Evolutionary conservation across 2,888 invertebrate species (phyloP).

Genomic region (Urechis unicinctus): DNA sequence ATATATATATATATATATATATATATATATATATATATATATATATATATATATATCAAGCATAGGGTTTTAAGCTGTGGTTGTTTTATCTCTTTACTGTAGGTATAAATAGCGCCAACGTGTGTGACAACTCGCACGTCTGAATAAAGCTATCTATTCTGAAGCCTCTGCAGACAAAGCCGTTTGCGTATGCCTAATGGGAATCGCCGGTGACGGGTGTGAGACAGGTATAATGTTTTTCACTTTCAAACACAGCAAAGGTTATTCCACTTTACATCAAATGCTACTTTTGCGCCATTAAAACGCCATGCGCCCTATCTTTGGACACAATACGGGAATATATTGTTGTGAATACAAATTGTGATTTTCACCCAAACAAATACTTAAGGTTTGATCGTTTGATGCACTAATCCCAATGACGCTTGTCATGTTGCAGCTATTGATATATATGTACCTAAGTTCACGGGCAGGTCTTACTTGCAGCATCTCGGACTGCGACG

Average conservation of each 20-base stretch:
- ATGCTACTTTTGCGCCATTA: too few species aligned
- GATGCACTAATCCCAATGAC: too few species aligned
- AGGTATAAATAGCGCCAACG: conserved; percentile 77
- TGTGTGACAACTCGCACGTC: conserved; percentile 77
- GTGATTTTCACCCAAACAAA: not conserved
- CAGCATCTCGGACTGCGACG: conserved; percentile 79
- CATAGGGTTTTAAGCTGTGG: too few species aligned
- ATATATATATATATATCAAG: too few species aligned
- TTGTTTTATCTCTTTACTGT: conserved; percentile 23
- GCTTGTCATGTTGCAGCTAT: conserved; percentile 14
- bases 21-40: too few species aligned
- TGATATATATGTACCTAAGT: conserved; percentile 66
- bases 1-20: too few species aligned
- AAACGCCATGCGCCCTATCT: too few species aligned
- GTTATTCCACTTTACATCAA: too few species aligned
- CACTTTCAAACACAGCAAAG: too few species aligned
- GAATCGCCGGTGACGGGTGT: conserved; percentile 85
- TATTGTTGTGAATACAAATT: not conserved
- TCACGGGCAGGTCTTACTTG: conserved; percentile 89
- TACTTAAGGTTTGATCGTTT: not conserved
- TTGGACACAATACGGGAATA: too few species aligned
- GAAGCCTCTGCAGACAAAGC: conserved; percentile 52
- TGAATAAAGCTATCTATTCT: conserved; percentile 84
- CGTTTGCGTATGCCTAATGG: conserved; percentile 79
- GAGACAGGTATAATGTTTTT: conserved; percentile 63